Percentiles rank a stretch among this genome's conserved stretches.
These are phyloP conservation scores for Tetragonula clypearis DNA, from an alignment of 1,140 invertebrate genomes.

Conservation along the genomic window DNA sequence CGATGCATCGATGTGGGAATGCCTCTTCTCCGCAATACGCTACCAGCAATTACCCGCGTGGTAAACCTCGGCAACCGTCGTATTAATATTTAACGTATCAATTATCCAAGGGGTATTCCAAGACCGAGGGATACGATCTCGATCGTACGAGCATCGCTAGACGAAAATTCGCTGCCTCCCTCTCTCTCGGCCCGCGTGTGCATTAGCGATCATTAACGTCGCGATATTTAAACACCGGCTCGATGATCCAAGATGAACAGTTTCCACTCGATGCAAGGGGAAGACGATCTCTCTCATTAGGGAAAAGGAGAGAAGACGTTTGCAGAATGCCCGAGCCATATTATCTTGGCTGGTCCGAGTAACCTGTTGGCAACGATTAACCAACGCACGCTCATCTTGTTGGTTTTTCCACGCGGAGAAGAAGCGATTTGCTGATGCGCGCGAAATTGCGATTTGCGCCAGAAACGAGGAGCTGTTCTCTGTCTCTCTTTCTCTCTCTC, in stretches of 20 bases:
- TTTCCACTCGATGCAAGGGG: not conserved
- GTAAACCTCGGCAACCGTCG: not conserved
- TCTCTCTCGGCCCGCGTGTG: no score
- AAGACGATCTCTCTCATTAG: constrained; percentile 37
- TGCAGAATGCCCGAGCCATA: no score
- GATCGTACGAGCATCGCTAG: not conserved
- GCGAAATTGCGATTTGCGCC: constrained; percentile 42
- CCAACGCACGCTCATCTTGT: constrained; percentile 23
- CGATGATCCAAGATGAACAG: not conserved
- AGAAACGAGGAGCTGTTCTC: not conserved
- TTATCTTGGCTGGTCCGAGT: not conserved
- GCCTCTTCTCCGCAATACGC: not conserved
- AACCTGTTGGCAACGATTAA: constrained; percentile 38
- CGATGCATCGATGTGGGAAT: not conserved
- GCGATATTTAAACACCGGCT: not conserved
- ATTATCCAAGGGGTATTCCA: constrained; percentile 15
- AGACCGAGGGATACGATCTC: not conserved
- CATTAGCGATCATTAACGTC: constrained; percentile 12
- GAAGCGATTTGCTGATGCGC: constrained; percentile 28
- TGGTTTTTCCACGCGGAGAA: constrained; percentile 21
- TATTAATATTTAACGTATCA: constrained; percentile 46
- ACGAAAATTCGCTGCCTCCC: not conserved
- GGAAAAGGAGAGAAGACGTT: not conserved
- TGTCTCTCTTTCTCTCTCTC: no score
- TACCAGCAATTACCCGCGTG: constrained; percentile 21